Conservation (phyloP, 2,797 vertebrate genomes). For the Mus spretus region DNA sequence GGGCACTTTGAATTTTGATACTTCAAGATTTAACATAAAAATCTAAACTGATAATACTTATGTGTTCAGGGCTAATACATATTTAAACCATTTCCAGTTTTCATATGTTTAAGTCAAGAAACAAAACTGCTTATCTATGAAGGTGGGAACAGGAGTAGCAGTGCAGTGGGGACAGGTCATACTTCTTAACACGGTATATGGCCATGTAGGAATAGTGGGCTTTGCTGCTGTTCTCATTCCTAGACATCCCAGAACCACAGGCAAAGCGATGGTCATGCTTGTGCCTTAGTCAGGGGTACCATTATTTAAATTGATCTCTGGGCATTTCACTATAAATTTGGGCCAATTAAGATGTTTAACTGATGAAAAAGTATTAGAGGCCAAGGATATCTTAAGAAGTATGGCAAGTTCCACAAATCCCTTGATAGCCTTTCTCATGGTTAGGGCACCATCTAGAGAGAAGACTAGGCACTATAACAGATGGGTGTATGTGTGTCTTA, state of each 20-base stretch:
- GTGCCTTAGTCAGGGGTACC: neutral
- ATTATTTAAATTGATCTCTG: neutral
- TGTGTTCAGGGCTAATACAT: neutral
- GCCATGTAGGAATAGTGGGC: neutral
- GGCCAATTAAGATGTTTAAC: neutral
- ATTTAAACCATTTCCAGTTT: constrained; percentile 22
- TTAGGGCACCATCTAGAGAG: neutral
- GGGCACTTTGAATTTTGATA: constrained; percentile 10
- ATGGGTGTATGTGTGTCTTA: neutral
- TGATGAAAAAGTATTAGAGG: constrained; percentile 40
- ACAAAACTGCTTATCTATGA: neutral
- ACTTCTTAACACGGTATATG: fast-evolving
- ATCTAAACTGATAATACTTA: neutral
- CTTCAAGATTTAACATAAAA: constrained; percentile 36
- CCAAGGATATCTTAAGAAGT: neutral
- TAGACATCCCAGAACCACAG: neutral
- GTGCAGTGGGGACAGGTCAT: fast-evolving
- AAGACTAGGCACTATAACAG: neutral
- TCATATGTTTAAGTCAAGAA: neutral
- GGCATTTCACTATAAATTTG: neutral
- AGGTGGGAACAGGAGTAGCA: neutral
- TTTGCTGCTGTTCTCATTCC: neutral
- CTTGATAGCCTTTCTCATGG: neutral
- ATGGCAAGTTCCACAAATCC: neutral
- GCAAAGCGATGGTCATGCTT: neutral